phyloP scores from a whole-genome alignment of 2,113 vertebrate species.

The Elgaria multicarinata region DNA sequence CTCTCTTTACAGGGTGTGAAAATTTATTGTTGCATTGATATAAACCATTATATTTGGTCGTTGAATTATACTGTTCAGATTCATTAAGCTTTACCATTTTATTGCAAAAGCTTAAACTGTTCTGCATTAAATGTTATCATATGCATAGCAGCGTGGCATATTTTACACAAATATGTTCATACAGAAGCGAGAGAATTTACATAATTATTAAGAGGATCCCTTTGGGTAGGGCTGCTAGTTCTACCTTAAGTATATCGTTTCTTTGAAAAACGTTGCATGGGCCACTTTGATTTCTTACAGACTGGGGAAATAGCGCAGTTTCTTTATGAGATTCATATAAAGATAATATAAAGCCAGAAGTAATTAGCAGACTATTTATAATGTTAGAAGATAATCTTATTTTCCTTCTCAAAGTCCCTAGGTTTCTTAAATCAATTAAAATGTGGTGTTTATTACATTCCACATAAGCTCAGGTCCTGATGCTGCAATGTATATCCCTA shows the following conservation, averaged over 20 bases:
- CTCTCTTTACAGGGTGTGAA: slow-evolving; percentile 11
- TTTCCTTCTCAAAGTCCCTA: slow-evolving; percentile 42
- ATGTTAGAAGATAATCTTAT: slow-evolving; percentile 46
- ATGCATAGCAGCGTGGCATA: slow-evolving; percentile 45
- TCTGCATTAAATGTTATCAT: slow-evolving; percentile 51
- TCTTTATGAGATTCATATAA: slow-evolving; percentile 52
- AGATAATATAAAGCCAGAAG: slow-evolving; percentile 53
- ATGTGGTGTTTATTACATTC: slow-evolving; percentile 33
- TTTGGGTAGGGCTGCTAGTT: slow-evolving; percentile 37
- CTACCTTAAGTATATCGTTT: slow-evolving; percentile 38
- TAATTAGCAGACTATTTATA: slow-evolving; percentile 63
- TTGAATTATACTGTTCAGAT: slow-evolving; percentile 37
- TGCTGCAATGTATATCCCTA: neutral
- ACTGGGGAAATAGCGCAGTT: slow-evolving; percentile 31
- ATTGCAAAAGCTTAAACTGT: slow-evolving; percentile 39
- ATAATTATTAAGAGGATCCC: slow-evolving; percentile 55
- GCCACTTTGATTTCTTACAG: slow-evolving; percentile 43
- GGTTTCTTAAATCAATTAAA: neutral
- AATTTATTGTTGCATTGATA: slow-evolving; percentile 17
- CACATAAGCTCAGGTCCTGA: slow-evolving; percentile 4
- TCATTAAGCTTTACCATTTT: slow-evolving; percentile 51
- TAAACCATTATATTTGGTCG: slow-evolving; percentile 24
- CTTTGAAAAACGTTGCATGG: slow-evolving; percentile 39
- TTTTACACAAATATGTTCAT: slow-evolving; percentile 65
- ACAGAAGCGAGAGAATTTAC: slow-evolving; percentile 52